Evolutionary conservation across 64 coral and sea anemone genomes (phyloP), one percentile per base, ranked within the genome.

Genomic region (Montipora capricornis): DNA sequence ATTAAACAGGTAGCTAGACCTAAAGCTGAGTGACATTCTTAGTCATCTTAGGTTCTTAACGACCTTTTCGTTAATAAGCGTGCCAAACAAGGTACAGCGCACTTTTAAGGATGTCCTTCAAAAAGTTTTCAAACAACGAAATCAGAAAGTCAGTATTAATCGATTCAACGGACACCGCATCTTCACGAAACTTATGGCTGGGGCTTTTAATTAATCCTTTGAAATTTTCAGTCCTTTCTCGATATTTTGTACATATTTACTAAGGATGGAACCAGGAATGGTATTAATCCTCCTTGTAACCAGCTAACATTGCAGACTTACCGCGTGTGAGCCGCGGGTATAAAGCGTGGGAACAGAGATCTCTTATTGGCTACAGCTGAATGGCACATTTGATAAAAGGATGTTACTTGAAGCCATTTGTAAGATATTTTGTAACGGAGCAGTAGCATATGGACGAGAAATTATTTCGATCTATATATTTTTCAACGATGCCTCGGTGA

Each of bases 381-480:
- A 79, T 79, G 46, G 46, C 47, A 79, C 49, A 6, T 17, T 79
- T 53, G 77, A 79, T 79, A 79, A 79, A 79, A 79, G 26, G 47
- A 79, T 52, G 77, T 79, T 79, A 52, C 47, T 53, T 79, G 77
- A 79, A 79, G 46, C 16, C 77, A 51, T 79, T 79, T 79, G 7
- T 79, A 51, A 79, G 77, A 51, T 79, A 46, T n/a, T 79, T 79
- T 79, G 5, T 79, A 79, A 79, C 47, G 47, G 77, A 79, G 47
- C 46, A 6, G 77, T 79, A 52, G 77, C 77, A 79, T 79, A 79
- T 79, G 77, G 47, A 55, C 47, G 47, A 79, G 77, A 79, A 79
- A 51, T 79, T 52, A 51, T 51, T 79, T 79, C 50, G 15, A 79
- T 79, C 77, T 79, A 79, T 79, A 22, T 53, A 79, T 79, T 79